A percentile compares a stretch with the other conserved stretches of the same genome.
These are phyloP conservation scores for Syrphus vitripennis DNA, from an alignment of 2,888 invertebrate species.

Conservation along the genomic window DNA sequence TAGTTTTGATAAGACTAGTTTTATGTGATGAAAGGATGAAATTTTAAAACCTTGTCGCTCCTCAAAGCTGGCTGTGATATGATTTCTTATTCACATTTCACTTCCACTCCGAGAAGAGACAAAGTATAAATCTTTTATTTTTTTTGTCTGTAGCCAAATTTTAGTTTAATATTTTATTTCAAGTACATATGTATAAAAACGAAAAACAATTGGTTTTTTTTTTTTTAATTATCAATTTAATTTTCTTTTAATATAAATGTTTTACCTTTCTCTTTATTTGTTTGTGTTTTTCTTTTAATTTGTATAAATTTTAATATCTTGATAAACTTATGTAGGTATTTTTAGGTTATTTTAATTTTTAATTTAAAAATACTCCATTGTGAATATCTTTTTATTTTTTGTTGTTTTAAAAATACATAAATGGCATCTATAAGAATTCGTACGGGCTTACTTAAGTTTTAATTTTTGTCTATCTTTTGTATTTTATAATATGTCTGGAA, in stretches of 20 bases:
- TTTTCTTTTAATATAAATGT: slow-evolving; percentile 60
- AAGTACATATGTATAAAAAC: neutral
- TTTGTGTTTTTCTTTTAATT: slow-evolving; percentile 28
- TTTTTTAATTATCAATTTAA: slow-evolving; percentile 53
- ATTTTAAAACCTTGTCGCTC: slow-evolving; percentile 74
- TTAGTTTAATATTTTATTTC: neutral
- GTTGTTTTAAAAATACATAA: slow-evolving; percentile 27
- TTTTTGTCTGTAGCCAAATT: neutral
- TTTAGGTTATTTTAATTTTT: slow-evolving; percentile 35
- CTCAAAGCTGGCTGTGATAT: slow-evolving; percentile 79
- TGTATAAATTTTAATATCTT: slow-evolving; percentile 58
- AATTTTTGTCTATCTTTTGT: slow-evolving; percentile 28
- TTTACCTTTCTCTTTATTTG: slow-evolving; percentile 18
- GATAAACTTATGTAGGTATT: slow-evolving; percentile 28
- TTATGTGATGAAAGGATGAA: neutral
- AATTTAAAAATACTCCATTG: slow-evolving; percentile 46
- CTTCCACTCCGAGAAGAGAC: slow-evolving; percentile 76
- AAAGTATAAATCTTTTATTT: slow-evolving; percentile 55
- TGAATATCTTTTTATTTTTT: slow-evolving; percentile 23
- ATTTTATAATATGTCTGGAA: slow-evolving; percentile 25
- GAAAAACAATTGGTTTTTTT: neutral
- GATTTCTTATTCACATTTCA: slow-evolving; percentile 75
- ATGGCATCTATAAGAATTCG: slow-evolving; percentile 66
- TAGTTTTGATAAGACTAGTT: neutral
- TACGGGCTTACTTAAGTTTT: slow-evolving; percentile 38